phyloP scores from a whole-genome alignment of 2,888 invertebrate genomes.

The Drosophila infuscata region DNA sequence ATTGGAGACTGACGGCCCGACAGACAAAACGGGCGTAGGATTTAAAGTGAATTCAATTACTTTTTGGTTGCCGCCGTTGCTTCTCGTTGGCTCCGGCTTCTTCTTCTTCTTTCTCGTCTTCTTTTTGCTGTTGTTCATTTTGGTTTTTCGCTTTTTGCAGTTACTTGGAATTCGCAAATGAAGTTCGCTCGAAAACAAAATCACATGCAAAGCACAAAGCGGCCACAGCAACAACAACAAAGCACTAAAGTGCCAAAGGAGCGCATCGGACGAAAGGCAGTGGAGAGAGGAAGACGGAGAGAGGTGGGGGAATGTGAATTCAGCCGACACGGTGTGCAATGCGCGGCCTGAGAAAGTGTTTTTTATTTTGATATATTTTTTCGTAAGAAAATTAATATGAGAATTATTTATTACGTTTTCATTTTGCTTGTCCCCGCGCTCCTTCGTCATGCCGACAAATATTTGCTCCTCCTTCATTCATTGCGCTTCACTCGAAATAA shows the following conservation, averaged over 20 bases:
- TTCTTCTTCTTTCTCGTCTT: not conserved
- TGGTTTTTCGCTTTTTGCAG: conserved; percentile 54
- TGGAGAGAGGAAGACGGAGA: not conserved
- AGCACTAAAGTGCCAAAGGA: conserved; percentile 67
- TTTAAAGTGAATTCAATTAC: conserved; percentile 80
- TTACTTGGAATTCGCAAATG: conserved; percentile 81
- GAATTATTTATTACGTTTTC: conserved; percentile 79
- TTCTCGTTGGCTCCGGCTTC: conserved; percentile 21
- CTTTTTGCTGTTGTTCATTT: conserved; percentile 32
- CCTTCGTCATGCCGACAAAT: conserved; percentile 15
- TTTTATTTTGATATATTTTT: conserved; percentile 76
- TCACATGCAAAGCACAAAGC: conserved; percentile 74
- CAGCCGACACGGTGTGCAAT: conserved; percentile 11
- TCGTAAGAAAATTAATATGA: conserved; percentile 79
- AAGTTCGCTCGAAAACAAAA: conserved; percentile 81
- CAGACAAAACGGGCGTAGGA: conserved; percentile 54
- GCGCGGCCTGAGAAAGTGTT: conserved; percentile 72
- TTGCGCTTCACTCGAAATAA: conserved; percentile 54
- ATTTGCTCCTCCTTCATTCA: conserved; percentile 55
- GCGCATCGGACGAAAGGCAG: conserved; percentile 23
- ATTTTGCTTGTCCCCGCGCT: conserved; percentile 19
- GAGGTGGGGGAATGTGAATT: not conserved
- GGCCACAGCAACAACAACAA: conserved; percentile 35
- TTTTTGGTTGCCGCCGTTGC: conserved; percentile 69
- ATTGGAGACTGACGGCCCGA: conserved; percentile 10